Base-by-base conservation (phyloP, 2,797 vertebrate species). In the Microcaecilia unicolor region DNA sequence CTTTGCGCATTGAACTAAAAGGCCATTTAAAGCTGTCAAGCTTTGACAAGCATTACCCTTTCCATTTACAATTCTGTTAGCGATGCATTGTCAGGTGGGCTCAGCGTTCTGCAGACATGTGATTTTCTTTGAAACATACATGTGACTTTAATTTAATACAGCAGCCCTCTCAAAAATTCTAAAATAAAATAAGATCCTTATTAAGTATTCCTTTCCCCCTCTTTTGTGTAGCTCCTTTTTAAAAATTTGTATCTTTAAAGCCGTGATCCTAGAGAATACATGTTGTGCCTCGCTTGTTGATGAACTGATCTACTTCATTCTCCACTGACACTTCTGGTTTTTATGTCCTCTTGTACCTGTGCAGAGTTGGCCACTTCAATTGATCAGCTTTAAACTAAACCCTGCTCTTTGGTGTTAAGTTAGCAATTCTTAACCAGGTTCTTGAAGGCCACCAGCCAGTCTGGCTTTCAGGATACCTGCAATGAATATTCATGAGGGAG, bases 141-240 rank as follows among this genome's bases (percentile, higher is more conserved):
- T 81, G 73, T 83, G 71, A 79, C 80, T 87, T 86, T 88, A 88
- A 87, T 88, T 84, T 87, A 80, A 80, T 81, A 85, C 82, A 85
- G 74, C 78, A 78, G 73, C 43, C 67, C n/a, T 75, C 56, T 47
- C 58, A 62, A 69, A 71, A 65, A 65, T 49, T 49, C 41, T 55
- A 44, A 15, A 26, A 25, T 44, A 55, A 50, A 53, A 52, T 38
- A 59, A 64, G 56, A 67, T 56, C 40, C 63, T 75, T 72, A 76
- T 78, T 80, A 77, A 76, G 54, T 58, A 70, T 78, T 80, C 54
- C 55, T 73, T 74, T 71, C 42, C 72, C 74, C 78, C 78, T 54
- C 55, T 71, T 83, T 77, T 48, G 24, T 69, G 59, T 53, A 44
- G 57, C 54, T 70, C 10, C 31, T 22, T 19, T 22, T 39, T 44